These are phyloP conservation scores for Tyria jacobaeae DNA, from an alignment of 2,888 invertebrate species.

Conservation along the genomic window DNA sequence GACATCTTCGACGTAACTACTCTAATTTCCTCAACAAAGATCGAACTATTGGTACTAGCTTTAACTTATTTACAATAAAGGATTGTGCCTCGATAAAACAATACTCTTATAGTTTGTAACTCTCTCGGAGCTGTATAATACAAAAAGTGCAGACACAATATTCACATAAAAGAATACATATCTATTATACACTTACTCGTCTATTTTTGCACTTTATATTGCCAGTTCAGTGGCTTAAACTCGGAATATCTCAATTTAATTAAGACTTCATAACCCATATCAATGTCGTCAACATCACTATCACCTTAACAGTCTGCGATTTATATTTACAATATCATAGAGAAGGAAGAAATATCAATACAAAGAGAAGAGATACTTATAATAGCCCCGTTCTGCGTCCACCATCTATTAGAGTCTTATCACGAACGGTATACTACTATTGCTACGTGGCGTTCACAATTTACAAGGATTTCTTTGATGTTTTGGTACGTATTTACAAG, in stretches of 20 bases:
- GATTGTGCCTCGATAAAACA: slow-evolving; percentile 82
- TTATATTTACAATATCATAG: slow-evolving; percentile 77
- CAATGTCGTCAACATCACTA: slow-evolving; percentile 73
- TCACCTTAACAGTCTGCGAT: slow-evolving; percentile 66
- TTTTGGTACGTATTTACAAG: slow-evolving; percentile 59
- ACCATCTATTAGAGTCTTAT: slow-evolving; percentile 53
- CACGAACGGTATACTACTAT: slow-evolving; percentile 62
- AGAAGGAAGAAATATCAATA: slow-evolving; percentile 77
- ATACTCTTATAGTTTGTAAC: slow-evolving; percentile 74
- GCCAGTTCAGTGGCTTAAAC: slow-evolving; percentile 84
- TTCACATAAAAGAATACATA: slow-evolving; percentile 82
- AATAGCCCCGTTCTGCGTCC: slow-evolving; percentile 44
- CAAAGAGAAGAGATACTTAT: slow-evolving; percentile 66
- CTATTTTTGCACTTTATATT: slow-evolving; percentile 85
- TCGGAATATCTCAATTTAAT: slow-evolving; percentile 85
- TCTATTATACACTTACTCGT: slow-evolving; percentile 80
- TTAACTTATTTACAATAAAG: slow-evolving; percentile 82
- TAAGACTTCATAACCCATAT: slow-evolving; percentile 82
- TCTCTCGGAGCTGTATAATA: slow-evolving; percentile 75
- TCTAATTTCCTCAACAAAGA: slow-evolving; percentile 70
- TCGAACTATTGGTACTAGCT: slow-evolving; percentile 75
- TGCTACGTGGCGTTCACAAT: slow-evolving; percentile 62
- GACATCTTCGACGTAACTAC: slow-evolving; percentile 58
- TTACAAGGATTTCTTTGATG: slow-evolving; percentile 56
- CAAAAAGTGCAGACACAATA: slow-evolving; percentile 83